Evolutionary conservation across 2,888 invertebrate species (phyloP), one percentile per base, ranked within the genome.

Genomic region (Orthosia cruda): DNA sequence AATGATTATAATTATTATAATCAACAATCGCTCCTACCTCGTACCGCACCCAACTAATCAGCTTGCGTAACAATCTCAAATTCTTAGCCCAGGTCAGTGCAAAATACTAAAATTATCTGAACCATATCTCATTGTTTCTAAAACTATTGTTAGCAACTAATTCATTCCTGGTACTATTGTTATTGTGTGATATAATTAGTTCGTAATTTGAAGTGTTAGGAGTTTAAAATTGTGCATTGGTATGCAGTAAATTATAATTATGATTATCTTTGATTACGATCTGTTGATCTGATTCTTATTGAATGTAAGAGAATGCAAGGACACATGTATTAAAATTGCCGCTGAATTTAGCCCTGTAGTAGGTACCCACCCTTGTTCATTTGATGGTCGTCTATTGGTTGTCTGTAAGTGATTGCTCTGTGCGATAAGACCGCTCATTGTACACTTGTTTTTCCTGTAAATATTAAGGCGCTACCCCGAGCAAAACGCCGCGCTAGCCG

Each of bases 121-220:
- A 81, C 63, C 65, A 72, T 77, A 85, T 81, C 82, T 75, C 32
- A 76, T 65, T 78, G 71, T 74, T 76, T 77, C 79, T 63, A 71
- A 65, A 74, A 49, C 83, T 77, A 87, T 86, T 86, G 88, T 86
- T 80, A 77, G 32, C 2, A 71, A 73, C 23, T 54, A 71, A 84
- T 84, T 80, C 66, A 61, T 71, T 71, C 61, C 67, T 62, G 45
- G 65, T 80, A 74, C 67, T 9, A 67, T 59, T 59, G 45, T 59
- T 20, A 13, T 69, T 66, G 57, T 64, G n/a, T 64, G 18, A 59
- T 65, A 69, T 72, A 81, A 80, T 76, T 84, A 55, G 47, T 69
- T 59, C 20, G 47, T 62, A 68, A 84, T 61, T 68, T 49, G 13
- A 40, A 62, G 84, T 62, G 68, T 75, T n/a, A 47, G 32, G 9